Conservation (phyloP, 2,888 invertebrate species). For the Mesochorus sp. region DNA sequence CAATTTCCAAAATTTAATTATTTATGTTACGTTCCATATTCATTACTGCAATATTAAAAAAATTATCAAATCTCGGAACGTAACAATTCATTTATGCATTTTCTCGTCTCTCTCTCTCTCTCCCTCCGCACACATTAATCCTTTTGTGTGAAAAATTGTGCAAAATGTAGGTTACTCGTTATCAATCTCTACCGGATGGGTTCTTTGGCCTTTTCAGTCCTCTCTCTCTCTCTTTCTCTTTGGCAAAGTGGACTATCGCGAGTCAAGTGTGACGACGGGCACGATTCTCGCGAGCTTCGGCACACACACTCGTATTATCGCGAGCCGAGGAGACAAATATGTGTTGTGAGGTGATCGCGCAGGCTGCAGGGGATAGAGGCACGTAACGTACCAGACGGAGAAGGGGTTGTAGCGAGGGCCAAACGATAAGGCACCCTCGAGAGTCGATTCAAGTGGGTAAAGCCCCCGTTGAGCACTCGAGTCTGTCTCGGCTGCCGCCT, state of each 20-base stretch:
- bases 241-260: background rate
- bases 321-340: slow-evolving; percentile 11
- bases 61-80: too few species aligned
- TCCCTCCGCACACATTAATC: too few species aligned
- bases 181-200: slow-evolving; percentile 29
- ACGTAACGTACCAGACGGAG: too few species aligned
- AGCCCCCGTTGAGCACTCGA: slow-evolving; percentile 32
- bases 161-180: slow-evolving; percentile 29
- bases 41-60: too few species aligned
- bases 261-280: slow-evolving; percentile 19
- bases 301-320: background rate
- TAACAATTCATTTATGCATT: too few species aligned
- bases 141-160: slow-evolving; percentile 19
- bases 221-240: background rate
- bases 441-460: slow-evolving; percentile 36
- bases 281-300: slow-evolving; percentile 6
- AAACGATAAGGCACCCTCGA: slow-evolving; percentile 52
- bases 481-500: slow-evolving; percentile 51
- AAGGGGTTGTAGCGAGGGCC: slow-evolving; percentile 17
- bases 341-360: slow-evolving; percentile 18
- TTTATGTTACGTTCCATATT: too few species aligned
- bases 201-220: slow-evolving; percentile 44
- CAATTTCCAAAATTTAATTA: too few species aligned
- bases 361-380: too few species aligned
- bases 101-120: too few species aligned